Conservation (phyloP, 1,140 invertebrate genomes). For the Diploscapter pachys region DNA sequence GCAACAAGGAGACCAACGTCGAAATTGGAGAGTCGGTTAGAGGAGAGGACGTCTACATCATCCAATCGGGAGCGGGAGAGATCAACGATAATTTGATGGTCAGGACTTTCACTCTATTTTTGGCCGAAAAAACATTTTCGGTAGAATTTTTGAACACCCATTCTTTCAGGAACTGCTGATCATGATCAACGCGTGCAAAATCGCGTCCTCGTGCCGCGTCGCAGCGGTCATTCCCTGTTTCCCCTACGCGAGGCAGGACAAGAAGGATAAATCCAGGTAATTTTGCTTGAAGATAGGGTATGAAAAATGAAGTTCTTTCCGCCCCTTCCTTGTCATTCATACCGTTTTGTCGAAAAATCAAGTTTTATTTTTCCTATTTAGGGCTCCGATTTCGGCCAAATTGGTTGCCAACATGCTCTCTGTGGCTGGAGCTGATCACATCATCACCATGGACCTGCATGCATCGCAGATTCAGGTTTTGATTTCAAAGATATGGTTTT, state of each 20-base stretch:
- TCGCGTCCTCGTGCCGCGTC: constrained; percentile 91
- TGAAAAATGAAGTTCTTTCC: no score
- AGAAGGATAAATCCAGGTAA: constrained; percentile 89
- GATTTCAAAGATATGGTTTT: no score
- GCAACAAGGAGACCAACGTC: constrained; percentile 84
- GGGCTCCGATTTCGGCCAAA: constrained; percentile 96
- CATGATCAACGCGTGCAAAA: constrained; percentile 99
- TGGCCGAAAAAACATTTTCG: not conserved
- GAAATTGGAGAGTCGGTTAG: constrained; percentile 97
- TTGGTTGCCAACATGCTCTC: constrained; percentile 91
- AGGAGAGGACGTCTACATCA: constrained; percentile 98
- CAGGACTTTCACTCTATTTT: not conserved
- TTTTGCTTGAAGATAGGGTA: no score
- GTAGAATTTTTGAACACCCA: not conserved
- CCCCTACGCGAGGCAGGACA: constrained; percentile 96
- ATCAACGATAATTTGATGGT: constrained; percentile 98
- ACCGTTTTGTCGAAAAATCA: no score
- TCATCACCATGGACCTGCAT: constrained; percentile 98
- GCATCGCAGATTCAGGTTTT: constrained; percentile 83
- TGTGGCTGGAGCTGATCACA: constrained; percentile 94
- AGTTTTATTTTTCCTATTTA: no score
- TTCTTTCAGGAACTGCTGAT: constrained; percentile 79
- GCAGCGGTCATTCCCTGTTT: constrained; percentile 97
- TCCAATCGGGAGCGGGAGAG: constrained; percentile 93
- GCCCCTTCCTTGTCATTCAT: no score